Percentiles rank a stretch among this genome's conserved stretches.
Conservation (phyloP, 2,888 invertebrate genomes). For the Cephonodes hylas region DNA sequence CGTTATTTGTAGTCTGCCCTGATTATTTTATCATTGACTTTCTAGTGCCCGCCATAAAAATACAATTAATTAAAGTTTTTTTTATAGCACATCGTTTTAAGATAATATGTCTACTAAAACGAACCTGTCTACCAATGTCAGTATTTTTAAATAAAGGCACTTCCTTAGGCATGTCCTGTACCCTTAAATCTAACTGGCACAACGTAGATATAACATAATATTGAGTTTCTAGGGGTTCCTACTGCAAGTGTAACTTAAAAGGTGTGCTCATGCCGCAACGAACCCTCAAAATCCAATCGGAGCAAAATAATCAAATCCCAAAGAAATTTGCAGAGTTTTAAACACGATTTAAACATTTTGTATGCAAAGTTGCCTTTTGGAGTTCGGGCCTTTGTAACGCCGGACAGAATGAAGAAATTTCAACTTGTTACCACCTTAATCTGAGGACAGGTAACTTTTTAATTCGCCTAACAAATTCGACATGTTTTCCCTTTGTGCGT, state of each 20-base stretch:
- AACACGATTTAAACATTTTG: constrained; percentile 56
- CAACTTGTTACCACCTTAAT: constrained; percentile 68
- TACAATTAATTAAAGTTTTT: no score
- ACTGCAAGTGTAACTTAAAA: neutral
- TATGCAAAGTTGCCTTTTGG: constrained; percentile 33
- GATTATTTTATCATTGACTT: no score
- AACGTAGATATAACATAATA: no score
- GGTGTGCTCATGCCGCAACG: neutral
- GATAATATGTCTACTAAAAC: no score
- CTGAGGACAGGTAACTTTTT: constrained; percentile 72
- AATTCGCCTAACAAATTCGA: constrained; percentile 69
- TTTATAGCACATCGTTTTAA: no score
- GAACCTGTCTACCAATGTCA: no score
- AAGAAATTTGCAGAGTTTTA: constrained; percentile 35
- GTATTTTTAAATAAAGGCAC: no score
- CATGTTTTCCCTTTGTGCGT: constrained; percentile 68
- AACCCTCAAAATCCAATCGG: constrained; percentile 26
- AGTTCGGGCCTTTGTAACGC: constrained; percentile 42
- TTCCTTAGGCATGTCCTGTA: no score
- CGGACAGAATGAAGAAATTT: constrained; percentile 60
- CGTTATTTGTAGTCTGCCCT: no score
- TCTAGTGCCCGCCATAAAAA: no score
- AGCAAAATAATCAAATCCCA: constrained; percentile 45
- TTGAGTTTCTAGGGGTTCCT: neutral
- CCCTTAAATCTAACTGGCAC: no score